phyloP scores from a whole-genome alignment of 2,888 invertebrate species.

The Meteorus cinctellus region DNA sequence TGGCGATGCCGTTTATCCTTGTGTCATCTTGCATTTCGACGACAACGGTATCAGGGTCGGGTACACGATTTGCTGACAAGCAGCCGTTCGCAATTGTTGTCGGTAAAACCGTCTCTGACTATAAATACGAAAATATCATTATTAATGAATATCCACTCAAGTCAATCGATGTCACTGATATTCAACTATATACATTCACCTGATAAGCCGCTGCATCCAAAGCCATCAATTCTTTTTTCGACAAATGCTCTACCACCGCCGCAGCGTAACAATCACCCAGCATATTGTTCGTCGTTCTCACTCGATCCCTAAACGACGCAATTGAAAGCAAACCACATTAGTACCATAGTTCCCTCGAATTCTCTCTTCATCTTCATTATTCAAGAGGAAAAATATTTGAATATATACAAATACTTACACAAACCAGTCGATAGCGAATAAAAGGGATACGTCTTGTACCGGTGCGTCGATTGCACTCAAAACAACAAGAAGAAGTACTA shows the following conservation, averaged over 20 bases:
- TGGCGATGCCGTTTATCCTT: conserved; percentile 71
- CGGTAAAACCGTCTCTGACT: conserved; percentile 70
- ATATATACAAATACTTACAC: conserved; percentile 79
- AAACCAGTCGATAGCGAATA: conserved; percentile 93
- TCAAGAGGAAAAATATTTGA: conserved; percentile 10
- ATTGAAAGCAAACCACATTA: conserved; percentile 25
- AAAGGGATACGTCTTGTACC: conserved; percentile 84
- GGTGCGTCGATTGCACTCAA: conserved; percentile 89
- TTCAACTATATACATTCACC: conserved; percentile 65
- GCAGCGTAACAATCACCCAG: conserved; percentile 91
- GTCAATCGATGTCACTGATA: neutral
- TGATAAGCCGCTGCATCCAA: conserved; percentile 81
- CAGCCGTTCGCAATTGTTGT: conserved; percentile 70
- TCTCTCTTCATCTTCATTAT: neutral
- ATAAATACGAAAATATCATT: conserved; percentile 33
- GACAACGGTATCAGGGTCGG: conserved; percentile 71
- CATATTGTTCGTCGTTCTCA: conserved; percentile 91
- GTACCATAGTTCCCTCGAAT: neutral
- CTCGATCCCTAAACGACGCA: conserved; percentile 80
- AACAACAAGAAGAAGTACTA: conserved; percentile 87
- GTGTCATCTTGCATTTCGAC: conserved; percentile 72
- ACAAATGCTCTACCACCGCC: conserved; percentile 88
- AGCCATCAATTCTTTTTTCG: conserved; percentile 87
- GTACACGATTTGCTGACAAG: conserved; percentile 70
- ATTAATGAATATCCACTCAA: neutral